Conservation (phyloP, 2,113 vertebrate genomes). For the Trichomycterus rosablanca region DNA sequence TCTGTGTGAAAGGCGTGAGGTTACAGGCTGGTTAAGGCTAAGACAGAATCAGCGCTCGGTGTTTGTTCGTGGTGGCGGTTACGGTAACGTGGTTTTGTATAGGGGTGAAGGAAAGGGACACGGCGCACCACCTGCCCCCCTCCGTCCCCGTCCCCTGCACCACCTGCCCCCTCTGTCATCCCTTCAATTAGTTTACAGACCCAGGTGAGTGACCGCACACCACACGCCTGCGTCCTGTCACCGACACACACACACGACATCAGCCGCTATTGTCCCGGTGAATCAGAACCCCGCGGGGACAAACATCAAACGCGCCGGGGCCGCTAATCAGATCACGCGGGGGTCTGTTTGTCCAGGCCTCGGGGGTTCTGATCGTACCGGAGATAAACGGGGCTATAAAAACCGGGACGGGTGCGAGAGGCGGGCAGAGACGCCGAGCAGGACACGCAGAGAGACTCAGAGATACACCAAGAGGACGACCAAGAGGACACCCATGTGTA, state of each 20-base stretch:
- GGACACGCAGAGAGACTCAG: not conserved
- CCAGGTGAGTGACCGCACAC: not conserved
- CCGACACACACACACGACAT: not conserved
- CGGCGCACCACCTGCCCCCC: not conserved
- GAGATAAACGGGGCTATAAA: slow-evolving; percentile 48
- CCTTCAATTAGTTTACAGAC: not conserved
- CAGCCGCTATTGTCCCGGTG: not conserved
- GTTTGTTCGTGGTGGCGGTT: too few species aligned
- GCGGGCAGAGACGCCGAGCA: not conserved
- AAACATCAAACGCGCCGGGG: not conserved
- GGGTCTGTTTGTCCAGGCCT: slow-evolving; percentile 15
- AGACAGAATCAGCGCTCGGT: too few species aligned
- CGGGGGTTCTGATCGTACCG: slow-evolving; percentile 22
- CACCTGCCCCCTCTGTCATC: slow-evolving; percentile 28
- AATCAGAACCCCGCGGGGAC: not conserved
- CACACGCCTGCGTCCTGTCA: not conserved
- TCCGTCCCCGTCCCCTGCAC: not conserved
- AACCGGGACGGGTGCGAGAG: not conserved
- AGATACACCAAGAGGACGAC: not conserved
- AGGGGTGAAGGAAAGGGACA: too few species aligned
- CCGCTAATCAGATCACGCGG: slow-evolving; percentile 18
- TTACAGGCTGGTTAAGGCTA: too few species aligned
- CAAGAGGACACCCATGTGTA: slow-evolving; percentile 55
- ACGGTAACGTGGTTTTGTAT: too few species aligned
- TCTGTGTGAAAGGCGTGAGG: too few species aligned